Conservation (phyloP, 2,888 invertebrate species). For the Boloria selene region DNA sequence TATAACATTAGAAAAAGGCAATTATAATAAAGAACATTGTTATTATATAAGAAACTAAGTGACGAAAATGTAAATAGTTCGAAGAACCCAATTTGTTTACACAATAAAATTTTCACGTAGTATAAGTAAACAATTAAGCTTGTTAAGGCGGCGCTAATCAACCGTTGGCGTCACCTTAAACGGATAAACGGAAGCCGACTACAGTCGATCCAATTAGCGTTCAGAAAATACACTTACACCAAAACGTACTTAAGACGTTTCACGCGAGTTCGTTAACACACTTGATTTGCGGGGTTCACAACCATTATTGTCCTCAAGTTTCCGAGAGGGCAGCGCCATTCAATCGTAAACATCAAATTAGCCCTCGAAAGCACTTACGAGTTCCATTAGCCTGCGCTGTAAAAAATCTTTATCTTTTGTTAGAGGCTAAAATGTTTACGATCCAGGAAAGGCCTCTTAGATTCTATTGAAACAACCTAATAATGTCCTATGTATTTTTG, state of each 20-base stretch:
- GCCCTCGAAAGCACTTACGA: slow-evolving; percentile 39
- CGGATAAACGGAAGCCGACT: slow-evolving; percentile 74
- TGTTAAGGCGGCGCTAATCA: slow-evolving; percentile 66
- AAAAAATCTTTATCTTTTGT: slow-evolving; percentile 40
- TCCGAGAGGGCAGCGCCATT: slow-evolving; percentile 36
- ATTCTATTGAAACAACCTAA: slow-evolving; percentile 38
- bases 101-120: slow-evolving; percentile 22
- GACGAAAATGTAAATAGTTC: neutral
- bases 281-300: slow-evolving; percentile 33
- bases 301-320: slow-evolving; percentile 39
- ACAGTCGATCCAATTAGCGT: slow-evolving; percentile 70
- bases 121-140: slow-evolving; percentile 27
- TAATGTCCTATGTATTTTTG: slow-evolving; percentile 35
- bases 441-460: slow-evolving; percentile 27
- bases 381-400: slow-evolving; percentile 42
- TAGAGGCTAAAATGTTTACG: slow-evolving; percentile 37
- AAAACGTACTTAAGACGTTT: slow-evolving; percentile 73
- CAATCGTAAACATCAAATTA: slow-evolving; percentile 44
- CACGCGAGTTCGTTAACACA: slow-evolving; percentile 56
- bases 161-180: slow-evolving; percentile 70
- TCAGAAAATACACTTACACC: slow-evolving; percentile 67
- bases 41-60: neutral
- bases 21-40: neutral
- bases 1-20: too few species aligned
- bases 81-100: slow-evolving; percentile 17